These are phyloP conservation scores for Drosophila subquinaria DNA, from an alignment of 2,888 invertebrate genomes.

Conservation along the genomic window DNA sequence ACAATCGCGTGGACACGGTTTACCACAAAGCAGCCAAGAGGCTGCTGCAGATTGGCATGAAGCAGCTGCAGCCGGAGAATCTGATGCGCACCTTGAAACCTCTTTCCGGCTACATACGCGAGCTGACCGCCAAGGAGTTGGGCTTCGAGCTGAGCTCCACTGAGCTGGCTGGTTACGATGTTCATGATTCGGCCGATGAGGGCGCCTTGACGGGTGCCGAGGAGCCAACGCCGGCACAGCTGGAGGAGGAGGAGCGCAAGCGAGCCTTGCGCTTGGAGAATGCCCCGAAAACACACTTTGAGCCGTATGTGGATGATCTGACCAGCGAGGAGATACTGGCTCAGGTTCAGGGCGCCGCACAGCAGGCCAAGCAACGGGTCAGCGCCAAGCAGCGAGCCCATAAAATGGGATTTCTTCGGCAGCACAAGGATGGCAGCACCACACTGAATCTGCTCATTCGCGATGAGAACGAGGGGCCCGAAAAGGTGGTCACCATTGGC, in stretches of 20 bases:
- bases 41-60: constrained; percentile 93
- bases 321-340: constrained; percentile 92
- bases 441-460: constrained; percentile 94
- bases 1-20: constrained; percentile 98
- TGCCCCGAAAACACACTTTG: constrained; percentile 87
- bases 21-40: constrained; percentile 98
- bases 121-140: constrained; percentile 92
- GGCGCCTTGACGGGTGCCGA: constrained; percentile 84
- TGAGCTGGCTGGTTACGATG: constrained; percentile 70
- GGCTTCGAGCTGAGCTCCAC: constrained; percentile 90
- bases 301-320: constrained; percentile 91
- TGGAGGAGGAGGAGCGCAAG: constrained; percentile 85
- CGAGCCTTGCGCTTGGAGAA: constrained; percentile 83
- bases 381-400: constrained; percentile 81
- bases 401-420: constrained; percentile 90
- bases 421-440: constrained; percentile 94
- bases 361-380: constrained; percentile 87
- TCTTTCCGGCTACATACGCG: constrained; percentile 90
- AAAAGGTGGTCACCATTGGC: constrained; percentile 93
- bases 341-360: constrained; percentile 90
- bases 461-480: constrained; percentile 90
- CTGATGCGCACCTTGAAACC: constrained; percentile 89
- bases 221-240: constrained; percentile 82
- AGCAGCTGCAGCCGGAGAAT: constrained; percentile 94
- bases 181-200: constrained; percentile 85